Percentiles rank a stretch among this genome's conserved stretches.
Conservation (phyloP, 2,797 vertebrate species). For the Microctenopoma steveboyesi region DNA sequence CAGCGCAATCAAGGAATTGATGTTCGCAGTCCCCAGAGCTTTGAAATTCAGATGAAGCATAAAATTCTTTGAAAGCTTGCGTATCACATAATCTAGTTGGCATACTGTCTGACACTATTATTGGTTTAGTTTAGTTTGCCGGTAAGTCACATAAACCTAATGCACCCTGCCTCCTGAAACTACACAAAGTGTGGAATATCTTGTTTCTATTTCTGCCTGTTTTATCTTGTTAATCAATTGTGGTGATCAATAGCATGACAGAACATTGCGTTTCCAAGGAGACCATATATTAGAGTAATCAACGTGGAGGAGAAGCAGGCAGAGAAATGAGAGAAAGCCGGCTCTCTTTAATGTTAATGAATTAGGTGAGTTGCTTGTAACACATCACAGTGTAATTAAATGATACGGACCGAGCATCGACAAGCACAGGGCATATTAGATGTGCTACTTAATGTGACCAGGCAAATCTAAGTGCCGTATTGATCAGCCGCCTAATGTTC, state of each 20-base stretch:
- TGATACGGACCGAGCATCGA: conserved; percentile 69
- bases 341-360: conserved; percentile 62
- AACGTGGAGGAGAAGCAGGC: conserved; percentile 28
- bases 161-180: conserved; percentile 20
- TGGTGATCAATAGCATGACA: conserved; percentile 46
- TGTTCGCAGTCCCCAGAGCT: too few species aligned
- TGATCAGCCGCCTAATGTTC: conserved; percentile 81
- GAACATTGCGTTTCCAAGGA: conserved; percentile 56
- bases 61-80: too few species aligned
- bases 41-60: too few species aligned
- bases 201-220: conserved; percentile 36
- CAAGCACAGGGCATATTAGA: conserved; percentile 71
- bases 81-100: too few species aligned
- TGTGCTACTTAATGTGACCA: conserved; percentile 77
- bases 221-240: conserved; percentile 52
- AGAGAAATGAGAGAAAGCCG: conserved; percentile 9
- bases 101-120: too few species aligned
- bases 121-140: conserved; percentile 1
- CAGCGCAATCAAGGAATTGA: too few species aligned
- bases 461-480: conserved; percentile 80
- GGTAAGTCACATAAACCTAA: conserved; percentile 18
- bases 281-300: conserved; percentile 51
- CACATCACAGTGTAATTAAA: conserved; percentile 77
- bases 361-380: conserved; percentile 60
- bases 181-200: conserved; percentile 29